Evolutionary conservation across 2,888 invertebrate genomes (phyloP).

Genomic region (Incurvaria masculella): DNA sequence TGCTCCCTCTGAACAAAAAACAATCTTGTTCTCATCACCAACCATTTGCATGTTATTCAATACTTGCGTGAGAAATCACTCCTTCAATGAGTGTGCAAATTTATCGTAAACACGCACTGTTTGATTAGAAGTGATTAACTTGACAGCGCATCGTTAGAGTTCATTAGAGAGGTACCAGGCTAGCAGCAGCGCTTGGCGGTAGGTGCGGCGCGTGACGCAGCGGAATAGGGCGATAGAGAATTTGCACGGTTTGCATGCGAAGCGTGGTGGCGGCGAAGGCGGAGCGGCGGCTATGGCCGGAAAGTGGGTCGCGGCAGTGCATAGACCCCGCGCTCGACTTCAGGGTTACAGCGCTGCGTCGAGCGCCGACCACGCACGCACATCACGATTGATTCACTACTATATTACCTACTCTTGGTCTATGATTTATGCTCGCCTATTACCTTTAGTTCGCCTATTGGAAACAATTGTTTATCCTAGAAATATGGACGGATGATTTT

Average conservation of each 20-base stretch:
- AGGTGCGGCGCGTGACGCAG: too few species aligned
- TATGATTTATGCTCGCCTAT: not conserved
- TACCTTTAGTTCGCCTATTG: not conserved
- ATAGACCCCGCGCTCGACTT: constrained; percentile 48
- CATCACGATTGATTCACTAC: constrained; percentile 1
- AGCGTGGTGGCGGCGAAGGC: not conserved
- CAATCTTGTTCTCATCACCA: too few species aligned
- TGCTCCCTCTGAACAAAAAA: too few species aligned
- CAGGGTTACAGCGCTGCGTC: constrained; percentile 37
- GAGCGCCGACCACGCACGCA: constrained; percentile 4
- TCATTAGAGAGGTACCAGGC: not conserved
- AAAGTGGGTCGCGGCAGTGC: constrained; percentile 47
- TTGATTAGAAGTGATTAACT: too few species aligned
- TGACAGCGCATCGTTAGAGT: too few species aligned
- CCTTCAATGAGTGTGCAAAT: too few species aligned
- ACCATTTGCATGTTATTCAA: too few species aligned
- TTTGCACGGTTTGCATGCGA: not conserved
- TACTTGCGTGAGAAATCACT: too few species aligned
- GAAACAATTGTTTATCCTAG: too few species aligned
- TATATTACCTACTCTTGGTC: too few species aligned
- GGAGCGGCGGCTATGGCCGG: constrained; percentile 13
- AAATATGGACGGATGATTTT: too few species aligned
- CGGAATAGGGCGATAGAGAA: not conserved
- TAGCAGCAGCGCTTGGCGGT: not conserved
- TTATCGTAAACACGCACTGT: too few species aligned